These are phyloP conservation scores for Puffinus mauretanicus DNA, from an alignment of 2,113 vertebrate species.

Conservation along the genomic window DNA sequence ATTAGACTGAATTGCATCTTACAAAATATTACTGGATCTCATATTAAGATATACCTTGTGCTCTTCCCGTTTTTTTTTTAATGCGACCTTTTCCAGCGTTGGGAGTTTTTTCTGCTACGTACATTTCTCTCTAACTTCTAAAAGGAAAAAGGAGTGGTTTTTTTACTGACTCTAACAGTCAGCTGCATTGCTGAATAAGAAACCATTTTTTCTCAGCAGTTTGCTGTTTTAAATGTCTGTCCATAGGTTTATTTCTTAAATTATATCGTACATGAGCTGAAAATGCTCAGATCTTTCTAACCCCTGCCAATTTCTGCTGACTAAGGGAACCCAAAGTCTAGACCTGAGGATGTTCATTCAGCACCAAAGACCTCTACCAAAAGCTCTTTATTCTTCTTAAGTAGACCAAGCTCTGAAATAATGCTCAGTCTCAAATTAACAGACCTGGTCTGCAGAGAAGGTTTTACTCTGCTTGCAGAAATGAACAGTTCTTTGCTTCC, in stretches of 20 bases:
- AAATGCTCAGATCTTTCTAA: background rate
- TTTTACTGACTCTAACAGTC: background rate
- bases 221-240: conserved; percentile 7
- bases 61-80: background rate
- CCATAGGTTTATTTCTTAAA: conserved; percentile 2
- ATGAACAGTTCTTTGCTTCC: background rate
- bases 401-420: background rate
- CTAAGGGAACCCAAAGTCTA: background rate
- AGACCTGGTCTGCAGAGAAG: background rate
- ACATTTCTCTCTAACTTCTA: background rate
- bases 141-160: background rate
- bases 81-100: background rate
- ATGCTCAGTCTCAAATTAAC: conserved; percentile 21
- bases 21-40: background rate
- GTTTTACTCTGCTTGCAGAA: conserved; percentile 35
- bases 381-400: background rate
- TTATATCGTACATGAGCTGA: background rate
- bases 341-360: background rate
- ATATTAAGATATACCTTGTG: background rate
- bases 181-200: background rate
- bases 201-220: conserved; percentile 10
- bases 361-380: background rate
- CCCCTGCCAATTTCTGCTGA: conserved; percentile 24
- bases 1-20: background rate
- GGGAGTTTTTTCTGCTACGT: background rate